These are phyloP conservation scores for Muntiacus reevesi DNA, from an alignment of 2,113 vertebrate species.

Conservation along the genomic window DNA sequence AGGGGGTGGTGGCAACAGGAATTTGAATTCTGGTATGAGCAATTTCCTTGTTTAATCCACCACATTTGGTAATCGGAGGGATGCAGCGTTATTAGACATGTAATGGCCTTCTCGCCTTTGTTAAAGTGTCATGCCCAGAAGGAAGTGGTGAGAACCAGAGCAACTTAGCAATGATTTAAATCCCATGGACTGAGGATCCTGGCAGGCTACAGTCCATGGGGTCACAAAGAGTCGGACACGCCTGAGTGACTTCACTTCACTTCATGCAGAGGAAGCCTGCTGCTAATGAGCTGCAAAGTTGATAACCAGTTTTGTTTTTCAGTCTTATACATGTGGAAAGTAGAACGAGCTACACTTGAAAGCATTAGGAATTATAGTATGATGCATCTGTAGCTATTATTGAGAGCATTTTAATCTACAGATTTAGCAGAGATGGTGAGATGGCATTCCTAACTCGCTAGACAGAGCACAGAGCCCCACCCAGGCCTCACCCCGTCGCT, in stretches of 20 bases:
- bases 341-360: not conserved
- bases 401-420: not conserved
- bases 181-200: too few species aligned
- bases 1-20: not conserved
- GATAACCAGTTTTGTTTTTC: not conserved
- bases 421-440: not conserved
- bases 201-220: too few species aligned
- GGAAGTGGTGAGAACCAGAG: not conserved
- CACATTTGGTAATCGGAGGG: not conserved
- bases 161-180: not conserved
- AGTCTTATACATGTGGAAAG: not conserved
- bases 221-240: too few species aligned
- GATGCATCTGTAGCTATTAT: not conserved
- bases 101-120: not conserved
- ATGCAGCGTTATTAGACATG: accelerated
- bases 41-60: not conserved
- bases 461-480: accelerated
- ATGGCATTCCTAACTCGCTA: accelerated
- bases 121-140: not conserved
- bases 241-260: too few species aligned
- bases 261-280: not conserved
- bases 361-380: not conserved
- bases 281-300: not conserved
- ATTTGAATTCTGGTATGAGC: not conserved
- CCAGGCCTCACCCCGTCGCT: accelerated